Evolutionary conservation across 35 echinoderm and acorn worm genomes (phyloP).

Genomic region (Stichopus chloronotus): DNA sequence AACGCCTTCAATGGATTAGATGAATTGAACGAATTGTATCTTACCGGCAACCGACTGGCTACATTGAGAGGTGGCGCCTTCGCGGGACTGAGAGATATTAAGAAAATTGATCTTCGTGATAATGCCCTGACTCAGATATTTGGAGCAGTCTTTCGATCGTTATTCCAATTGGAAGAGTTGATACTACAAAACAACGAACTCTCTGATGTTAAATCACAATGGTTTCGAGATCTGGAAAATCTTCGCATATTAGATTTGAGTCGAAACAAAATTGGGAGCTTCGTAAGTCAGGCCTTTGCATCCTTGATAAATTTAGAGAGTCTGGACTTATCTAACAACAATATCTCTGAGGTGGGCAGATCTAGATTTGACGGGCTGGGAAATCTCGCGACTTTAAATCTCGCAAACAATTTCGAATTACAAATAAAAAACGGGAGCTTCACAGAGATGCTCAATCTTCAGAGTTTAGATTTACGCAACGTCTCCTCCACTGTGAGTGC

Average conservation of each 20-base stretch:
- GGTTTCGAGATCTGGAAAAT: slow-evolving; percentile 23
- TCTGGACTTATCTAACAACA: slow-evolving; percentile 47
- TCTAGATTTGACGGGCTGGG: slow-evolving; percentile 5
- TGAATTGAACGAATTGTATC: not conserved
- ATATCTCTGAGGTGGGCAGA: not conserved
- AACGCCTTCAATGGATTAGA: slow-evolving; percentile 5
- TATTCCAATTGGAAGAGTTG: slow-evolving; percentile 32
- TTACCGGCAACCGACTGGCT: slow-evolving; percentile 16
- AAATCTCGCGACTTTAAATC: slow-evolving; percentile 15
- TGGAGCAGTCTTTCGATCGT: not conserved
- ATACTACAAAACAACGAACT: slow-evolving; percentile 10
- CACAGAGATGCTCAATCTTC: not conserved
- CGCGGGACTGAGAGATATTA: slow-evolving; percentile 21
- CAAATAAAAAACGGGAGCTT: slow-evolving; percentile 18
- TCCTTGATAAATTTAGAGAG: not conserved
- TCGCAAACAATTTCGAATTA: slow-evolving; percentile 14
- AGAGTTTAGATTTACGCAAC: slow-evolving; percentile 36
- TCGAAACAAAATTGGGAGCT: slow-evolving; percentile 16
- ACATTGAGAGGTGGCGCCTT: not conserved
- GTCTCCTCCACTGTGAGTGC: not conserved
- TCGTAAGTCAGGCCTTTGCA: not conserved
- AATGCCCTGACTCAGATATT: slow-evolving; percentile 4
- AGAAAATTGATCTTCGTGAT: slow-evolving; percentile 11
- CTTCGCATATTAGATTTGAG: slow-evolving; percentile 31
- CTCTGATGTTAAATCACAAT: not conserved